These are phyloP conservation scores for Cryptophagus acutangulus DNA, from an alignment of 2,888 invertebrate genomes.

Conservation along the genomic window DNA sequence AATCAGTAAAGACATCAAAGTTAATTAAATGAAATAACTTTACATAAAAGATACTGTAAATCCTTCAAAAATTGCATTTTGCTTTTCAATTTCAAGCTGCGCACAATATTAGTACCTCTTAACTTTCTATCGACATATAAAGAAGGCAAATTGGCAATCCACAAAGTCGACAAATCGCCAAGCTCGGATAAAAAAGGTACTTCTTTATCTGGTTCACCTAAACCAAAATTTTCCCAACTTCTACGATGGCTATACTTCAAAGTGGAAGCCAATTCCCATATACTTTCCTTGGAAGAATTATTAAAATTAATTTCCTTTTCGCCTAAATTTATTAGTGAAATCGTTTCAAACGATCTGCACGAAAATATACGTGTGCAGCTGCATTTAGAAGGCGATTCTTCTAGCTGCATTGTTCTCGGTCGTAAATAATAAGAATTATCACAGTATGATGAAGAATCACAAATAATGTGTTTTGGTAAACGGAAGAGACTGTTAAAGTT, in stretches of 20 bases:
- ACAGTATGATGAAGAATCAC: not conserved
- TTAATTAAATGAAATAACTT: too few relatives aligned
- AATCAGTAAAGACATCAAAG: too few relatives aligned
- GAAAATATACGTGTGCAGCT: too few relatives aligned
- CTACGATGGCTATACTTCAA: constrained; percentile 30
- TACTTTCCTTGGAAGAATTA: not conserved
- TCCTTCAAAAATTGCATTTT: constrained; percentile 35
- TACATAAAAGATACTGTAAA: constrained; percentile 39
- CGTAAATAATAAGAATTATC: constrained; percentile 1
- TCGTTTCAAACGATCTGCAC: too few relatives aligned
- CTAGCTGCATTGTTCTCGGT: not conserved
- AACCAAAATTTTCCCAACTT: constrained; percentile 44
- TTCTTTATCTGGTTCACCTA: constrained; percentile 39
- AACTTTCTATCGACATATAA: constrained; percentile 29
- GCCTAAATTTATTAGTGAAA: too few relatives aligned
- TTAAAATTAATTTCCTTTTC: not conserved
- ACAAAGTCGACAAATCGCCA: constrained; percentile 34
- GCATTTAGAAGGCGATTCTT: not conserved
- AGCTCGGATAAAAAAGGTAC: constrained; percentile 43
- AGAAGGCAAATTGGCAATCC: constrained; percentile 38
- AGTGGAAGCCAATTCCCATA: constrained; percentile 31
- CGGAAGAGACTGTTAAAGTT: constrained; percentile 22
- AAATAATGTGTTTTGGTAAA: constrained; percentile 12
- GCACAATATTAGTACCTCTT: constrained; percentile 25
- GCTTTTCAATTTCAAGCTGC: constrained; percentile 27